Evolutionary conservation across 1,140 invertebrate genomes (phyloP).

Genomic region (Camponotus floridanus): DNA sequence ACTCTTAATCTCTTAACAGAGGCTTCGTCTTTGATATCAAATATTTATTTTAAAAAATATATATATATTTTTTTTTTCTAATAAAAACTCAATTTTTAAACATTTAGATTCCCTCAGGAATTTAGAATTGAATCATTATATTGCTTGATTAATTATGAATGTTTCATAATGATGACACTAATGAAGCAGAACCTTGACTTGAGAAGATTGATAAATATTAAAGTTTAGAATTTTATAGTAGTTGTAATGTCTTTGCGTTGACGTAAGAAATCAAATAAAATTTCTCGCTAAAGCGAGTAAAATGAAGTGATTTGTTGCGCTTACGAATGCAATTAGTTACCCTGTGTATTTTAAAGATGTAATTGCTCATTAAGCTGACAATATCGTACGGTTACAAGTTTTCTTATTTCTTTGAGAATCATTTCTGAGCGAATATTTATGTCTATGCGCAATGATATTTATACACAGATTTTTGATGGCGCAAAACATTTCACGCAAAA

Average conservation of each 20-base stretch:
- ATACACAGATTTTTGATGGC: neutral
- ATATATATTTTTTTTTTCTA: too few relatives aligned
- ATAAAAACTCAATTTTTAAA: conserved; percentile 7
- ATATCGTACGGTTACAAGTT: neutral
- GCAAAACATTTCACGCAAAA: neutral
- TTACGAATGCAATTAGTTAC: neutral
- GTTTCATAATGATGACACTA: neutral
- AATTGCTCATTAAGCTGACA: conserved; percentile 1
- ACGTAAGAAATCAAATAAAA: conserved; percentile 31
- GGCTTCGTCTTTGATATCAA: too few relatives aligned
- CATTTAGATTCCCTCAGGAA: neutral
- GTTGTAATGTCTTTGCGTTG: neutral
- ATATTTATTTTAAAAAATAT: too few relatives aligned
- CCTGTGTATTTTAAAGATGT: neutral
- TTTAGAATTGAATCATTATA: neutral
- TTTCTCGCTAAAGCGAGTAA: neutral
- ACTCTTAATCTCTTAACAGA: neutral
- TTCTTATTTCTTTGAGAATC: neutral
- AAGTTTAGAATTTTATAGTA: neutral
- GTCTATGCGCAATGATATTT: neutral
- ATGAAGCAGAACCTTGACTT: conserved; percentile 16
- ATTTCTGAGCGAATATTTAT: neutral
- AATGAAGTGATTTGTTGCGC: neutral
- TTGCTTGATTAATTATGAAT: conserved; percentile 21
- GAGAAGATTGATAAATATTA: conserved; percentile 25